Evolutionary conservation across 1,140 invertebrate genomes (phyloP).

Genomic region (Eubasilissa regina): DNA sequence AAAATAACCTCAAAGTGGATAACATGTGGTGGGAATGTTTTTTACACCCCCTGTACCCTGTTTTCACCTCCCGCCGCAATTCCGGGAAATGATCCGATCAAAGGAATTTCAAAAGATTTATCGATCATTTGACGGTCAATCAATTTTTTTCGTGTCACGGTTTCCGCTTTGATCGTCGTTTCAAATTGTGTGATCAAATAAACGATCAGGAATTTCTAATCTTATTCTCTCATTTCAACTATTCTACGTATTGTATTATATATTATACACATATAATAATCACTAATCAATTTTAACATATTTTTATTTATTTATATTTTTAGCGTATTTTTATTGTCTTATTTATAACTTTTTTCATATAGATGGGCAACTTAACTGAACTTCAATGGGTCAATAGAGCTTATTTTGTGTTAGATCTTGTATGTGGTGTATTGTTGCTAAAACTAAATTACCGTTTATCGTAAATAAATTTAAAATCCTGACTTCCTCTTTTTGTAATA

Average conservation of each 20-base stretch:
- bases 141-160: conserved; percentile 39
- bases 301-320: no score
- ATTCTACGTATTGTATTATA: background rate
- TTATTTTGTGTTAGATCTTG: no score
- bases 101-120: conserved; percentile 45
- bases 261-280: no score
- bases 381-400: no score
- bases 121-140: conserved; percentile 42
- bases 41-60: background rate
- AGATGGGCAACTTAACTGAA: no score
- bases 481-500: no score
- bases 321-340: no score
- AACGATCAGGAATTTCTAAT: conserved; percentile 24
- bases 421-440: no score
- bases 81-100: conserved; percentile 34
- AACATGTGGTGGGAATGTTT: conserved; percentile 43
- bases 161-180: conserved; percentile 30
- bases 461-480: no score
- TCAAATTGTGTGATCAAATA: conserved; percentile 41
- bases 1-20: conserved; percentile 48
- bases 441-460: no score
- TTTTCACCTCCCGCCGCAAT: conserved; percentile 31
- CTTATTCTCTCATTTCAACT: background rate
- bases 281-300: no score
- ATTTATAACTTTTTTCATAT: no score